Evolutionary conservation across 2,113 vertebrate genomes (phyloP), one percentile per base, ranked within the genome.

Genomic region (Caranx melampygus): DNA sequence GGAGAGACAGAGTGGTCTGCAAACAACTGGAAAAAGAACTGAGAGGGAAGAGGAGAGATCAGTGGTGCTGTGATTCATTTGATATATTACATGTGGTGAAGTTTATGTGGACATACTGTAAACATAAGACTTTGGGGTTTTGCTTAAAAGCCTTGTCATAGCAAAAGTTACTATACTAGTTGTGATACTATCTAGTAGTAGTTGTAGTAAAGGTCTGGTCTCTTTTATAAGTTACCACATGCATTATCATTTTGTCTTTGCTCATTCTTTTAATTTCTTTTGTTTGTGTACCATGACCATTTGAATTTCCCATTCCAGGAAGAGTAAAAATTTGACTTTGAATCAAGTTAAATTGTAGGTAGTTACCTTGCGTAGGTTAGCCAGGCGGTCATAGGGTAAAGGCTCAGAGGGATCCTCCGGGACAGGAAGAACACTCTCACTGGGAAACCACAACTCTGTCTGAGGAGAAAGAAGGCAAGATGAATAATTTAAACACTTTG

Each of bases 11-110:
- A 86, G 40, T 34, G 86, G 90, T 96, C 94, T 1, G 89, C 95
- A 95, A 99, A 98, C 69, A 99, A 60, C 72, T 77, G 88, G 80
- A 98, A 98, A 89, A 99, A 97, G 87, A 98, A 96, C 98, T 99
- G 62, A 18, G 14, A 44, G 49, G 54, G 14, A 68, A 76, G 12
- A 68, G 61, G 14, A 69, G 5, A 79, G 13, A 37, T 5, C 58
- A 20, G 16, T 15, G 10, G 68, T 44, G 33, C 21, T 66, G 13
- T 20, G 6, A 42, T 47, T 40, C 21, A 55, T 76, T 20, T 20
- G 0, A 6, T 47, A 61, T n/a, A 44, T 35, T 45, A 44, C 9
- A n/a, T 37, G 3, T n/a, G 8, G 12, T n/a, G 35, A 6, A 44
- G 52, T 72, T 72, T 3, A 62, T 74, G 52, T 51, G 35, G 74